Evolutionary conservation across 2,888 invertebrate species (phyloP), one percentile per base, ranked within the genome.

Genomic region (Nowickia ferox): DNA sequence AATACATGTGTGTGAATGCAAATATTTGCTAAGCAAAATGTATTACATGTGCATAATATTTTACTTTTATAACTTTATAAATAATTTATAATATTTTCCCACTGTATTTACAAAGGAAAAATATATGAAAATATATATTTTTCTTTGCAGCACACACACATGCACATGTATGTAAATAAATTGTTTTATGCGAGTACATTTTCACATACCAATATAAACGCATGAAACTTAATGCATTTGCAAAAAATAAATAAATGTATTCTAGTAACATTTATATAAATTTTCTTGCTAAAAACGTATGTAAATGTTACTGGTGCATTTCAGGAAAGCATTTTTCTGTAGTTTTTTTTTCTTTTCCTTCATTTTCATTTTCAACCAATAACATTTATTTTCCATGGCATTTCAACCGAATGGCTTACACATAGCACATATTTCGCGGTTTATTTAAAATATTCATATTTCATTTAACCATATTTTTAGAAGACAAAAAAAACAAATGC

Each of bases 361-460:
- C 55, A 15, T 59, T 9, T 17, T 22, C 9, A 44, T 53, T 15
- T 30, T 30, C 30, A 69, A 65, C 68, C 71, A 71, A 80, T 76
- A 76, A 53, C 76, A 84, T 74, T 81, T 84, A 77, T 71, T 81
- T 74, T 84, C 72, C 81, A 53, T 74, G 72, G 38, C 72, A 72
- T 71, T 84, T 81, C 22, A 74, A 72, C 76, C 68, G 77, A 81
- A 84, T 81, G 84, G 81, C 77, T 84, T 81, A 84, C 68, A 38
- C 17, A 9, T 30, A 22, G 8, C 4, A 46, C 72, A 84, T 81
- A 81, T 84, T 84, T 80, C 76, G 80, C 68, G 84, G 80, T 84
- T 84, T 74, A 55, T 68, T 81, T 77, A 66, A 84, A 72, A 81
- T 77, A 84, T 84, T 72, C 80, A 77, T 84, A 77, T 81, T 68